Base-by-base conservation (phyloP, 2,888 invertebrate species). In the Mellilla xanthometata region DNA sequence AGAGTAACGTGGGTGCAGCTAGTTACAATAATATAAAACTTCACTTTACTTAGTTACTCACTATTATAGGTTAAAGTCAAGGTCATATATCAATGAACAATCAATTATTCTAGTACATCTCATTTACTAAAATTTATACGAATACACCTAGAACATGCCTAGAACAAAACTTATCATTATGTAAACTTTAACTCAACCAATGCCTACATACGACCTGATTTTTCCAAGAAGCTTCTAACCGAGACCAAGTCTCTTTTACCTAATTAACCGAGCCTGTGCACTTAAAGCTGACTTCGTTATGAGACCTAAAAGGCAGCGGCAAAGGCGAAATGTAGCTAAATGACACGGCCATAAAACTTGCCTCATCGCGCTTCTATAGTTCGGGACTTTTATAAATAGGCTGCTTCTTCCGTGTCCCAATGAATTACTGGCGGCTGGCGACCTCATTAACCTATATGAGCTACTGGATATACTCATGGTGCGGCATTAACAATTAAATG, bases 361-460 rank as follows among this genome's bases (percentile, higher is more conserved):
- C 47, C 60, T 62, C 64, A 65, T 70, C 58, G 62, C 58, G 49
- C 51, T 45, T 51, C 23, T 27, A 46, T 39, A 35, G 44, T 46
- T 35, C 39, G 50, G 53, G 64, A 60, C 53, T 72, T 77, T 76
- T 73, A 76, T 76, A 77, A 69, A 69, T 64, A 58, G 59, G 65
- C 32, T 38, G 35, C 40, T 69, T 70, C 65, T 75, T 78, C 68
- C 75, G 69, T 75, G 74, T 74, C 75, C 70, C 69, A 75, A 78
- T 83, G 79, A 84, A 83, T 85, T 83, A 83, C 76, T 72, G 69
- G n/a, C n/a, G n/a, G n/a, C n/a, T n/a, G n/a, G 75, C 61, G 72
- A 76, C 78, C 84, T 82, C 83, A 85, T 87, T 87, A 86, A 82
- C 81, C 82, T 78, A 80, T 70, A 83, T 78, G 74, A 76, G 75